These are phyloP conservation scores for Probaryconus sp. DNA, from an alignment of 1,140 invertebrate species.

Conservation along the genomic window DNA sequence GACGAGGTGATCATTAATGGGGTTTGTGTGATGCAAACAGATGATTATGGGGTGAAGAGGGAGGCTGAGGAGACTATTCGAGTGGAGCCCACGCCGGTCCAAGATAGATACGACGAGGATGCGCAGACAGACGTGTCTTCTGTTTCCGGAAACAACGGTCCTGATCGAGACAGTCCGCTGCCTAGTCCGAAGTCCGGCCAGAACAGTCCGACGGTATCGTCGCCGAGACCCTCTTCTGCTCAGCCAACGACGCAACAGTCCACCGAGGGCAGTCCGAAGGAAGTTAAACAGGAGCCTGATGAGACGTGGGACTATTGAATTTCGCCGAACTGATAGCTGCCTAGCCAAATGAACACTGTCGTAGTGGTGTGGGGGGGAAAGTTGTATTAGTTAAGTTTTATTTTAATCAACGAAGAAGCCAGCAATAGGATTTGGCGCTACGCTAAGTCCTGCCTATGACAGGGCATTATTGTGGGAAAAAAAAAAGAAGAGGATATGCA, in stretches of 20 bases:
- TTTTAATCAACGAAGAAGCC: constrained; percentile 68
- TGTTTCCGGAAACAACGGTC: constrained; percentile 75
- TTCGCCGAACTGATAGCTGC: not conserved
- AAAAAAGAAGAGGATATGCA: constrained; percentile 30
- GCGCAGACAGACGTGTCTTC: constrained; percentile 79
- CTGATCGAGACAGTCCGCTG: constrained; percentile 70
- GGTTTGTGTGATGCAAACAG: constrained; percentile 92
- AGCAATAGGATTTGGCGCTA: constrained; percentile 75
- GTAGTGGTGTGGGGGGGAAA: constrained; percentile 19
- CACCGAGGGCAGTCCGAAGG: constrained; percentile 72
- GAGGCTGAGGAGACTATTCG: constrained; percentile 84
- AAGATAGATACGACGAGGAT: constrained; percentile 81
- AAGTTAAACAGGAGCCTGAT: constrained; percentile 75
- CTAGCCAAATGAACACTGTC: constrained; percentile 55
- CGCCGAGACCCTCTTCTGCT: constrained; percentile 68
- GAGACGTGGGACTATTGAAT: constrained; percentile 75
- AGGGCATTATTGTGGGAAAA: constrained; percentile 74
- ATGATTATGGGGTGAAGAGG: constrained; percentile 82
- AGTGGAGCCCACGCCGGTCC: constrained; percentile 84
- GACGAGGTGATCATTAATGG: constrained; percentile 94
- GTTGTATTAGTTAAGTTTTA: constrained; percentile 70
- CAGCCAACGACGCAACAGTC: constrained; percentile 66
- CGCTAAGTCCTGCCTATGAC: constrained; percentile 76
- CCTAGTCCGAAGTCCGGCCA: constrained; percentile 73
- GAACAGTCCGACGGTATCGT: constrained; percentile 72